A percentile compares a stretch with the other conserved stretches of the same genome.
Evolutionary conservation across 2,797 vertebrate species (phyloP).

Genomic region (Eulemur albifrons): DNA sequence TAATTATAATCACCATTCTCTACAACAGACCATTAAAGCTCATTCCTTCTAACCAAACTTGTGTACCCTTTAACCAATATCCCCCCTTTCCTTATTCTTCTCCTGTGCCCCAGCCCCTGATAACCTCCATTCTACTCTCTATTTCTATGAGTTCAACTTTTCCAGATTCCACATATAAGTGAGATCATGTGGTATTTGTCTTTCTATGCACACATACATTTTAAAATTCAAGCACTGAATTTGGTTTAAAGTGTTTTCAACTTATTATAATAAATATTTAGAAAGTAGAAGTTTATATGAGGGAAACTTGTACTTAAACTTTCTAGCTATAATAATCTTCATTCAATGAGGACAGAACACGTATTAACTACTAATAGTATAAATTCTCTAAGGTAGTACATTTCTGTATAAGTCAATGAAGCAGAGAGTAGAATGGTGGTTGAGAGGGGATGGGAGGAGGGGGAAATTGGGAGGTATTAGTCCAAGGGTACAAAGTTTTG

Average conservation of each 20-base stretch:
- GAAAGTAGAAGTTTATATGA: neutral
- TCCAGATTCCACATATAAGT: neutral
- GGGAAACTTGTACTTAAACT: neutral
- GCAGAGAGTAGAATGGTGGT: neutral
- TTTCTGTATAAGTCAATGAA: neutral
- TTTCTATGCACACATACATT: neutral
- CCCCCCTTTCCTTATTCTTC: neutral
- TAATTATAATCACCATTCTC: neutral
- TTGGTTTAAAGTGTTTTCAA: neutral
- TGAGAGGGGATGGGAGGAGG: neutral
- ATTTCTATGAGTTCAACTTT: neutral
- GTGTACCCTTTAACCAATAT: neutral
- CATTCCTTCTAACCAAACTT: neutral
- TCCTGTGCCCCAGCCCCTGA: neutral
- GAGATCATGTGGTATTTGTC: neutral
- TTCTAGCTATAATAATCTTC: neutral
- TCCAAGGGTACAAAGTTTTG: neutral
- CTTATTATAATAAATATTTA: conserved; percentile 20
- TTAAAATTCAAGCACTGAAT: neutral
- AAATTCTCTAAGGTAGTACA: neutral
- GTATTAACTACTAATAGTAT: neutral
- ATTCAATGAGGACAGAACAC: neutral
- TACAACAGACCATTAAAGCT: neutral
- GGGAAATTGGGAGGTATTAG: neutral
- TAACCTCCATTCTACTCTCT: neutral